These are phyloP conservation scores for Campoplex nolae DNA, from an alignment of 2,888 invertebrate species.

Conservation along the genomic window DNA sequence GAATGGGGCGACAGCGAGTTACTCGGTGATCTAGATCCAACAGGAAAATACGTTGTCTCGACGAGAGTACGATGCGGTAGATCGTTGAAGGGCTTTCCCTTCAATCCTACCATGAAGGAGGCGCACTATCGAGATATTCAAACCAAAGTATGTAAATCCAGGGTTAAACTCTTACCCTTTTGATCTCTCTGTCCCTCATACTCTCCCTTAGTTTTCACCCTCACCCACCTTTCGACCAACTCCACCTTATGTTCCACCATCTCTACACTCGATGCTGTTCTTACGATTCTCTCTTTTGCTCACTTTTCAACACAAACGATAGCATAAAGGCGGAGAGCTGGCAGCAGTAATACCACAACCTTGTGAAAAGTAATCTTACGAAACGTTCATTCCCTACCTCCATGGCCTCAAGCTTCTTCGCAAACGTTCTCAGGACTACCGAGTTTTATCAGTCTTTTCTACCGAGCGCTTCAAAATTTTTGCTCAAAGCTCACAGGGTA, in stretches of 20 bases:
- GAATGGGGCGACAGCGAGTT: constrained; percentile 87
- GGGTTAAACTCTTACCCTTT: constrained; percentile 19
- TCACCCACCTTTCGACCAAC: background rate
- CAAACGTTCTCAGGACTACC: constrained; percentile 55
- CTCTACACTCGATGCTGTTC: background rate
- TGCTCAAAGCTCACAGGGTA: background rate
- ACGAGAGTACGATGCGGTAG: constrained; percentile 89
- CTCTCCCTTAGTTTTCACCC: background rate
- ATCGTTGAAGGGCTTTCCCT: constrained; percentile 87
- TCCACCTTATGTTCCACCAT: background rate
- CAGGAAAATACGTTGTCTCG: constrained; percentile 87
- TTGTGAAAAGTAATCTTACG: constrained; percentile 62
- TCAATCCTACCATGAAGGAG: constrained; percentile 89
- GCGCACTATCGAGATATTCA: constrained; percentile 88
- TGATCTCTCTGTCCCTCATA: constrained; percentile 6
- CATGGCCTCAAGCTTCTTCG: constrained; percentile 61
- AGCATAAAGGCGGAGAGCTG: constrained; percentile 36
- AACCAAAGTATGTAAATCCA: constrained; percentile 82
- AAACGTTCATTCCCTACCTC: constrained; percentile 60
- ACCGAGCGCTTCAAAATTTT: background rate
- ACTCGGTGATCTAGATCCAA: constrained; percentile 88
- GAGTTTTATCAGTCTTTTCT: constrained; percentile 18
- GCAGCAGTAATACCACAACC: constrained; percentile 44
- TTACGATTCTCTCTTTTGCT: constrained; percentile 10
- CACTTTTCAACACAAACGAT: constrained; percentile 13